Evolutionary conservation across 2,888 invertebrate species (phyloP), one percentile per base, ranked within the genome.

Genomic region (Camponotus fellah): DNA sequence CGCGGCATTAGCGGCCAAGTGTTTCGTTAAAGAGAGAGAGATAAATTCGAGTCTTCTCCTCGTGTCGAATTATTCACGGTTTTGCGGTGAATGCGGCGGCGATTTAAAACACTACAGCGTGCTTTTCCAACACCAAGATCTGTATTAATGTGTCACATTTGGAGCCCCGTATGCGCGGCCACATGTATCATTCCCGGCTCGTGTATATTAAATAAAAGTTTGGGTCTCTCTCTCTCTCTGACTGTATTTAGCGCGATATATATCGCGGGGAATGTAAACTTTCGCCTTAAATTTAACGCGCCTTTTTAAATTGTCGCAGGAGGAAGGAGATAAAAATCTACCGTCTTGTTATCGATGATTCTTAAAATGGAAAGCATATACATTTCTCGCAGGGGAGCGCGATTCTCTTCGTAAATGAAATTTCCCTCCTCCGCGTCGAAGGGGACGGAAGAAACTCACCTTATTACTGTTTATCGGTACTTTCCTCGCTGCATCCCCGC

Each of bases 51-150:
- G 37, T 60, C 60, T 72, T 60, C 60, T 72, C 43, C 32, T 58
- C 75, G 32, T 12, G 60, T 68, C 77, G 43, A 79, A 79, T 79
- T 79, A 74, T 72, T 74, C 75, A 79, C 46, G 43, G 34, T 46
- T 71, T 46, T 21, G 40, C 43, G 43, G 43, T 21, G 32, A 43
- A 12, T 43, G 37, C 53, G 56, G 58, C 17, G 77, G 14, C 43
- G 58, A 72, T 72, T 79, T 71, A 58, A 58, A 79, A 60, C 56
- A 43, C 43, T 72, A 43, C 9, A 21, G 17, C 56, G 37, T n/a
- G n/a, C 8, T 77, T 43, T 77, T 43, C 26, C 26, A 34, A 32
- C 5, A 21, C 34, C 58, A 43, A 71, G 56, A 32, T 71, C 72
- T 77, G 32, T 34, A 60, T 79, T 60, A 43, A 46, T 34, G 12